Evolutionary conservation across 2,113 vertebrate species (phyloP), one percentile per base, ranked within the genome.

Genomic region (Ciconia stormi): DNA sequence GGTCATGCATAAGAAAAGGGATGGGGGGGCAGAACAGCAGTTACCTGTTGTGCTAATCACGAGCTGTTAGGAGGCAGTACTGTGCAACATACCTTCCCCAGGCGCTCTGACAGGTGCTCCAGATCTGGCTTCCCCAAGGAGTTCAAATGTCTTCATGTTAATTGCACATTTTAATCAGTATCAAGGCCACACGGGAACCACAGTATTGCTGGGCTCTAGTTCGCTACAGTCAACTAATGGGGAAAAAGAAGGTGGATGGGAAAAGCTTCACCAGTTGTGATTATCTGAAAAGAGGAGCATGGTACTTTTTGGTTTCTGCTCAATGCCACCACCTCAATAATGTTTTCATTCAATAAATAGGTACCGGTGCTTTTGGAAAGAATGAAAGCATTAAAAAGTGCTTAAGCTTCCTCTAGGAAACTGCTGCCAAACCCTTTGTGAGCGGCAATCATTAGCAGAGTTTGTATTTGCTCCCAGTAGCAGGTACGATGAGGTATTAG

Each of bases 331-430:
- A 38, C 38, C 38, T 95, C 94, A 50, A 9, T 87, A 82, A 95
- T 52, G 80, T 94, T 92, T 91, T 95, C 89, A 94, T 94, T 97
- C 92, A 95, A 95, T 95, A 94, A 96, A 95, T 97, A 97, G 90
- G 82, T 97, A 95, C 85, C 82, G 86, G 65, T 82, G 74, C 87
- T 94, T 97, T 93, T 93, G 88, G 87, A 71, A 71, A 87, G 79
- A 96, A 95, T 76, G 91, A 91, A 96, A 95, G 78, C 88, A 91
- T 96, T 89, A 67, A 66, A 93, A 97, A 94, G 96, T 94, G 94
- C 92, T 89, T 78, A 82, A 85, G 65, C 91, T 95, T 96, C 93
- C 93, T 97, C 56, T 91, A 93, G 44, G 84, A 96, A 95, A 95
- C 89, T 90, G 67, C 55, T 91, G 91, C 72, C 86, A 85, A 71